Conservation (phyloP, 2,113 vertebrate genomes). For the Prinia subflava region DNA sequence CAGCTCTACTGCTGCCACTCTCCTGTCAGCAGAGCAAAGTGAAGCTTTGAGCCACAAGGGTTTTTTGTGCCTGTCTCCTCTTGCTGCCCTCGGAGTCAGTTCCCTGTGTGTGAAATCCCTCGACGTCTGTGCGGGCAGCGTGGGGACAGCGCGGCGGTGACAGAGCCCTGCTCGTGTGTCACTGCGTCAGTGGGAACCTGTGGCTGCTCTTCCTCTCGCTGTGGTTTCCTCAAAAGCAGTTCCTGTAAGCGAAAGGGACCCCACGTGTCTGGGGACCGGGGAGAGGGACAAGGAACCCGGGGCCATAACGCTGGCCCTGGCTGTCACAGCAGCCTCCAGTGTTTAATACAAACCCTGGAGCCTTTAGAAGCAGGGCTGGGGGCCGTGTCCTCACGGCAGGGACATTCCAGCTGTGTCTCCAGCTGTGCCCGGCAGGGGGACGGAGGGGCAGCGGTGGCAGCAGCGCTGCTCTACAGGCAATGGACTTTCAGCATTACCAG, state of each 20-base stretch:
- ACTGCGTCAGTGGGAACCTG: not conserved
- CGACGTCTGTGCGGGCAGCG: rapidly evolving
- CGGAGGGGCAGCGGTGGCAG: not conserved
- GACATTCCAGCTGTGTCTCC: not conserved
- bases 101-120: not conserved
- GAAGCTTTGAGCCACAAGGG: rapidly evolving
- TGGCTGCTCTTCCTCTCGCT: not conserved
- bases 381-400: not conserved
- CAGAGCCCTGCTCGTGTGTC: not conserved
- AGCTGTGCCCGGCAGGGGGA: not conserved
- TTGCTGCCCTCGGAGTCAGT: not conserved
- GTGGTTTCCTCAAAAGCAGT: constrained; percentile 38
- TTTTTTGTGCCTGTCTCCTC: not conserved
- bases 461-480: not conserved
- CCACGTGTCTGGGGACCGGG: rapidly evolving
- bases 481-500: not conserved
- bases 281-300: not conserved
- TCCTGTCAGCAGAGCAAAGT: not conserved
- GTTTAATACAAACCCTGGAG: not conserved
- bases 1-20: not conserved
- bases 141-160: rapidly evolving
- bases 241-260: not conserved
- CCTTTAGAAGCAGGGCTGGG: not conserved
- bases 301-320: not conserved
- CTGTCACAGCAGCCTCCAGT: not conserved